Conservation (phyloP, 2,113 vertebrate species). For the Epinephelus cyanopodus region DNA sequence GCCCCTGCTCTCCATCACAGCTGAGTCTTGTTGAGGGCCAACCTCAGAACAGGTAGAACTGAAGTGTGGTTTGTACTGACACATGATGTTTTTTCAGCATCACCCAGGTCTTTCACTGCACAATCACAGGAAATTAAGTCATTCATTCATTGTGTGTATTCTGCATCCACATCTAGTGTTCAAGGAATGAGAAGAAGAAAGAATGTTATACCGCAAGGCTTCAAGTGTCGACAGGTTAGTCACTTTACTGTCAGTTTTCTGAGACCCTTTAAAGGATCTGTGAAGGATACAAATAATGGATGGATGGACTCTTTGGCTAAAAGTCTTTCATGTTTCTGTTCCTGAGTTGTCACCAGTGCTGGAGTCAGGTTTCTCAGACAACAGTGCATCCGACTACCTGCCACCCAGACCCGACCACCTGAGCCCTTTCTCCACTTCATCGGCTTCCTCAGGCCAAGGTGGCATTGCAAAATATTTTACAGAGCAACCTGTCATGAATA, state of each 20-base stretch:
- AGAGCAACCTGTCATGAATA: background rate
- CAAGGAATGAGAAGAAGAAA: conserved; percentile 77
- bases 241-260: background rate
- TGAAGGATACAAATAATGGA: background rate
- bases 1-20: conserved; percentile 85
- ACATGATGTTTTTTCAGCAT: background rate
- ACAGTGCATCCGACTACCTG: conserved; percentile 73
- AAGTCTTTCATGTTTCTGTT: background rate
- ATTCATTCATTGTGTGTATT: conserved; percentile 22
- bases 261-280: too few relatives aligned
- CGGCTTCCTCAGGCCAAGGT: conserved; percentile 68
- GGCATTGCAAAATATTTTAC: background rate
- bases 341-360: conserved; percentile 83
- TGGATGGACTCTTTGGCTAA: background rate
- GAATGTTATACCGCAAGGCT: conserved; percentile 66
- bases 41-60: conserved; percentile 71
- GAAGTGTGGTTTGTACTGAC: background rate
- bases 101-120: background rate
- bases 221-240: conserved; percentile 79
- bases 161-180: conserved; percentile 71
- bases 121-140: background rate
- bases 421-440: conserved; percentile 68
- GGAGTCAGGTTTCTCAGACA: conserved; percentile 79
- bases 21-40: conserved; percentile 84
- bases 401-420: conserved; percentile 47